phyloP scores from a whole-genome alignment of 35 echinoderm and acorn worm genomes.

The Acanthaster planci region DNA sequence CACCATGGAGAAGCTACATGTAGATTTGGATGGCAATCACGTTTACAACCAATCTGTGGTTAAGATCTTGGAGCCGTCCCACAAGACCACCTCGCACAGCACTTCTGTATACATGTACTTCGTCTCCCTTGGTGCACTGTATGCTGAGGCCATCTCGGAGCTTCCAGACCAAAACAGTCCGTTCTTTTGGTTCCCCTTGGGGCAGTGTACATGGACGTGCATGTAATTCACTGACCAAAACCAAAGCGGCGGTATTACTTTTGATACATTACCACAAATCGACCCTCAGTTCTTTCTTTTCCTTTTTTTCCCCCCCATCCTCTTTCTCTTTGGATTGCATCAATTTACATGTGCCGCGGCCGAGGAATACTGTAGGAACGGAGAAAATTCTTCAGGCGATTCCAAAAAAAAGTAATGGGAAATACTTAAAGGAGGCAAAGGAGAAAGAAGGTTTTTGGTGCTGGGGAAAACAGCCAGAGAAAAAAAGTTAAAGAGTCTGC shows the following conservation, averaged over 20 bases:
- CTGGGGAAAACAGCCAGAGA: no score
- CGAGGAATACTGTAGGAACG: not conserved
- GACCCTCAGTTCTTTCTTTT: not conserved
- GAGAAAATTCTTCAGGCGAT: no score
- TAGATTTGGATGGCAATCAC: not conserved
- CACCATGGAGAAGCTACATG: no score
- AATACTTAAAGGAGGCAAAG: no score
- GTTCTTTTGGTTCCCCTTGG: not conserved
- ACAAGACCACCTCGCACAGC: not conserved
- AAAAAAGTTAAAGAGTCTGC: no score
- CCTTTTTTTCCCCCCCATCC: not conserved
- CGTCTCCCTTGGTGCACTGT: not conserved
- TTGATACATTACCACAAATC: not conserved
- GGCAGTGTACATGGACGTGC: conserved; percentile 1
- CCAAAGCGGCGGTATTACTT: not conserved
- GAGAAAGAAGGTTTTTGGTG: no score
- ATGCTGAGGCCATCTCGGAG: not conserved
- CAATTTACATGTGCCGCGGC: not conserved
- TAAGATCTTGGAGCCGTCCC: conserved; percentile 9
- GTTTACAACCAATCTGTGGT: not conserved
- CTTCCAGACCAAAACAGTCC: not conserved
- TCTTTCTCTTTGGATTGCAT: not conserved
- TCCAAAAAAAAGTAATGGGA: no score
- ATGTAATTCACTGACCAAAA: conserved; percentile 8
- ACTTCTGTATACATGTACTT: not conserved